phyloP scores from a whole-genome alignment of 2,797 vertebrate genomes.

The Siniperca scherzeri region DNA sequence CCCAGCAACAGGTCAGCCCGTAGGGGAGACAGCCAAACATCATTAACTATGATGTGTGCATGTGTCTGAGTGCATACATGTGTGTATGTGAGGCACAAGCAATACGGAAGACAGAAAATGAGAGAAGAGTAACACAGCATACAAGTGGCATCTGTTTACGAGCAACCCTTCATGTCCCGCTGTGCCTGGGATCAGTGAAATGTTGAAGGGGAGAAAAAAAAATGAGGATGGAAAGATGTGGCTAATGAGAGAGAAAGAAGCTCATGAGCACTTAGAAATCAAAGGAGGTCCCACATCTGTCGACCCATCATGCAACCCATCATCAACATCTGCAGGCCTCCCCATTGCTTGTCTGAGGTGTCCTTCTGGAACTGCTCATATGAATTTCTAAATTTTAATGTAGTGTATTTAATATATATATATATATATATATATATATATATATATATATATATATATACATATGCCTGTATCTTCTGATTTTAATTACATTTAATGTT shows the following conservation, averaged over 20 bases:
- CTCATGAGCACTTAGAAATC: conserved; percentile 77
- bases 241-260: conserved; percentile 81
- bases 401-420: background rate
- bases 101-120: conserved; percentile 34
- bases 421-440: too few relatives aligned
- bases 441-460: too few relatives aligned
- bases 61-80: conserved; percentile 30
- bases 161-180: conserved; percentile 67
- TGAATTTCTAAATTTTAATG: conserved; percentile 3
- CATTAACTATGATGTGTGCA: conserved; percentile 65
- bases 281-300: conserved; percentile 81
- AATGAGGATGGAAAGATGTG: conserved; percentile 69
- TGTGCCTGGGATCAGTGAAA: conserved; percentile 76
- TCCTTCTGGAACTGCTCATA: conserved; percentile 16
- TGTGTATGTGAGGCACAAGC: conserved; percentile 25
- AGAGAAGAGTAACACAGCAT: conserved; percentile 58
- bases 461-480: background rate
- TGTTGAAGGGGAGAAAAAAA: conserved; percentile 42
- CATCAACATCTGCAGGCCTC: conserved; percentile 57
- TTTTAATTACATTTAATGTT: conserved; percentile 6
- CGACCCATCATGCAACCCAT: conserved; percentile 62
- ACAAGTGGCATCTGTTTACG: conserved; percentile 83
- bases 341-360: conserved; percentile 9
- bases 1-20: conserved; percentile 64
- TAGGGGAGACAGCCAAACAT: conserved; percentile 74